A percentile compares a stretch with the other conserved stretches of the same genome.
Evolutionary conservation across 2,113 vertebrate genomes (phyloP).

Genomic region (Myxocyprinus asiaticus): DNA sequence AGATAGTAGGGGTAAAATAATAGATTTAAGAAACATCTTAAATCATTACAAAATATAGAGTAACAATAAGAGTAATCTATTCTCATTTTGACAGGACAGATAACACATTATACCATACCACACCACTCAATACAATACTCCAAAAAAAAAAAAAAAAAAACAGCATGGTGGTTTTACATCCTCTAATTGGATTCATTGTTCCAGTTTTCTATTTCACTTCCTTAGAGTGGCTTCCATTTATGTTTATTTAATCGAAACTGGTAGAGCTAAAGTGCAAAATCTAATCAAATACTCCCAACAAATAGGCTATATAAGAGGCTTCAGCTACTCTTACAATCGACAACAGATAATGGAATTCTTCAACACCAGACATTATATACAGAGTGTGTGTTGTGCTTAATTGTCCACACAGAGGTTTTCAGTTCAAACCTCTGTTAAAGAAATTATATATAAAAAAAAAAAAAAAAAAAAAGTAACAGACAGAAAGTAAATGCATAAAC

Average conservation of each 20-base stretch:
- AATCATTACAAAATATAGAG: too few species aligned
- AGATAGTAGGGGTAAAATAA: too few species aligned
- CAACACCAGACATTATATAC: constrained; percentile 3
- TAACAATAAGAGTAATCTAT: neutral
- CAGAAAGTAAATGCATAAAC: neutral
- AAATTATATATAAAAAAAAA: too few species aligned
- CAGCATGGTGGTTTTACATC: neutral
- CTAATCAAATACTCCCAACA: neutral
- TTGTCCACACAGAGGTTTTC: neutral
- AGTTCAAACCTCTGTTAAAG: neutral
- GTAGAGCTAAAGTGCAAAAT: constrained; percentile 9
- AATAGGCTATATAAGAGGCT: neutral
- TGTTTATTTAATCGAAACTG: neutral
- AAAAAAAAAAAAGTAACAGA: constrained; percentile 7
- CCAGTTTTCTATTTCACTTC: neutral
- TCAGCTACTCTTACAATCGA: neutral
- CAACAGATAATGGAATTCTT: neutral
- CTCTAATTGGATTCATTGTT: neutral
- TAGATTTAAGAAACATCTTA: too few species aligned
- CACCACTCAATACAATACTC: neutral
- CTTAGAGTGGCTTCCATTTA: neutral
- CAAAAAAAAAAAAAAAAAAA: neutral
- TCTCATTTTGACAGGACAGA: neutral
- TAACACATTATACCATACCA: neutral
- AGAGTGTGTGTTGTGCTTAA: constrained; percentile 21